A percentile compares a stretch with the other conserved stretches of the same genome.
phyloP scores from a whole-genome alignment of 2,888 invertebrate genomes.

The Auanema sp. region DNA sequence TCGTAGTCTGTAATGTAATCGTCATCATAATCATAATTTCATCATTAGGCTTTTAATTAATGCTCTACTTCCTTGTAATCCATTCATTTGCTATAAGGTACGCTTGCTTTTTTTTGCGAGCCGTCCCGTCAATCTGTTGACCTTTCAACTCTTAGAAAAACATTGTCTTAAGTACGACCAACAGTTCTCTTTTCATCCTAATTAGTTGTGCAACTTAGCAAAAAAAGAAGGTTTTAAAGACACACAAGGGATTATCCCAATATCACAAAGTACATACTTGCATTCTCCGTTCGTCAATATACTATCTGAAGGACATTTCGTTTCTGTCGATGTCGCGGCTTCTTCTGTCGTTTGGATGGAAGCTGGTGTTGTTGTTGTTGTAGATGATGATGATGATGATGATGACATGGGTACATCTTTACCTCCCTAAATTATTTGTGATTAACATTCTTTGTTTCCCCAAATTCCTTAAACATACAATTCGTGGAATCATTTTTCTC shows the following conservation, averaged over 20 bases:
- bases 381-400: background rate
- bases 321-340: constrained; percentile 8
- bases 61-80: background rate
- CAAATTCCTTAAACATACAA: too few species aligned
- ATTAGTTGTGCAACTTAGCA: too few species aligned
- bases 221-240: too few species aligned
- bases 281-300: constrained; percentile 47
- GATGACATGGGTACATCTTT: background rate
- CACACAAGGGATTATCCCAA: background rate
- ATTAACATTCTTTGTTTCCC: background rate
- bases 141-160: too few species aligned
- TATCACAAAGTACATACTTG: constrained; percentile 27
- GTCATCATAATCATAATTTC: too few species aligned
- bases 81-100: too few species aligned
- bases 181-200: too few species aligned
- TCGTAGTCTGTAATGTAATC: constrained; percentile 31
- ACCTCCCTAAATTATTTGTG: background rate
- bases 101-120: too few species aligned
- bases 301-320: constrained; percentile 42
- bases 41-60: too few species aligned
- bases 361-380: constrained; percentile 11
- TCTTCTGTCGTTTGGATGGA: constrained; percentile 9
- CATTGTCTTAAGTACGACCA: too few species aligned
- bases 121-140: too few species aligned
- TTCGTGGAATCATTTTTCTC: background rate